Evolutionary conservation across 1,140 invertebrate genomes (phyloP), one percentile per base, ranked within the genome.

Genomic region (Thereuonema tuberculata): DNA sequence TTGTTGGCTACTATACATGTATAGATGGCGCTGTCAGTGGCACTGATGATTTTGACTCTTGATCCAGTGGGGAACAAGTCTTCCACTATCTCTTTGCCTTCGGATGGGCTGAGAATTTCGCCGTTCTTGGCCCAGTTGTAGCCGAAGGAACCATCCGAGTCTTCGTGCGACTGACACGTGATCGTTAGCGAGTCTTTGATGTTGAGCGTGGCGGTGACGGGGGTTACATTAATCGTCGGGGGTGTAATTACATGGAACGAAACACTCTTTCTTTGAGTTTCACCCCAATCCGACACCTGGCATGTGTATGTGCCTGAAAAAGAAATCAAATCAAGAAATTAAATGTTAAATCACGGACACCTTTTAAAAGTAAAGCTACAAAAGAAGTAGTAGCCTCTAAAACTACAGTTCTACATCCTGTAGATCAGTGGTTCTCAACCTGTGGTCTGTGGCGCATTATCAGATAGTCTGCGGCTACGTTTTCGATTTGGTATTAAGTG

Each of bases 111-210:
- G 5, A 67, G 56, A 2, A 67, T 63, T 27, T 53, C 21, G 5
- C 61, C 62, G 52, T 67, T 63, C 58, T 65, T 67, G 0, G 64
- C 31, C 66, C 66, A 67, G 25, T 62, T 65, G 53, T 64, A 67
- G 14, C 66, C 64, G 25, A 66, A 61, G 23, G 20, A 59, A 1
- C 43, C 56, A 52, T 49, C 31, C 14, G 28, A 56, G 25, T 63
- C 61, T 1, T 63, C 64, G 2, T 57, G 20, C 2, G 64, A 57
- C 2, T 64, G 23, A 23, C 65, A 66, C 24, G 58, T 65, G 53
- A 66, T 63, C 1, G 63, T 56, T 1, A 65, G n/a, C 9, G 52
- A 24, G 9, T 65, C 60, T 5, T 60, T 61, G 49, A 62, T 49
- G 2, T 47, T 17, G 1, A 66, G 46, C 0, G 65, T 66, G 1